Percentiles rank a stretch among this genome's conserved stretches.
Evolutionary conservation across 2,797 vertebrate genomes (phyloP).

Genomic region (Lophius americanus): DNA sequence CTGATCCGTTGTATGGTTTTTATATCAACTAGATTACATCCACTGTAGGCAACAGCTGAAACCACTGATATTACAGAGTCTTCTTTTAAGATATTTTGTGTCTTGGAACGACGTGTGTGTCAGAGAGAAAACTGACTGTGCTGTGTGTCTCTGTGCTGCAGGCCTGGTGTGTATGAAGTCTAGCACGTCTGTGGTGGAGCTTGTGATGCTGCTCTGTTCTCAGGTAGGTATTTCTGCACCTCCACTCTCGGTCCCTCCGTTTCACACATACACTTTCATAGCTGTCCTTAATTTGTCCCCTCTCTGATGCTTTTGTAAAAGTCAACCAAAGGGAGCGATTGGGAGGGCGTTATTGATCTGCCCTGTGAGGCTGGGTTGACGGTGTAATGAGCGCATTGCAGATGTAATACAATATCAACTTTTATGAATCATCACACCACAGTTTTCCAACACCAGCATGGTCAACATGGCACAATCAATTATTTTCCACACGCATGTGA

Average conservation of each 20-base stretch:
- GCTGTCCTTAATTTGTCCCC: not conserved
- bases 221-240: slow-evolving; percentile 83
- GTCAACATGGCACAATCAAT: not conserved
- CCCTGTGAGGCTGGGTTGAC: slow-evolving; percentile 20
- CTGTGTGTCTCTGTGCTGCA: slow-evolving; percentile 68
- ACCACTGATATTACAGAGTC: slow-evolving; percentile 36
- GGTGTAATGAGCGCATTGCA: slow-evolving; percentile 56
- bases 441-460: not conserved
- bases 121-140: slow-evolving; percentile 53
- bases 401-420: slow-evolving; percentile 62
- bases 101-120: slow-evolving; percentile 11
- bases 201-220: slow-evolving; percentile 98
- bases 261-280: slow-evolving; percentile 1
- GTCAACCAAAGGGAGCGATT: slow-evolving; percentile 1
- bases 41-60: slow-evolving; percentile 31
- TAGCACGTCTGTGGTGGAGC: slow-evolving; percentile 96
- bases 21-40: slow-evolving; percentile 41
- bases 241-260: not conserved
- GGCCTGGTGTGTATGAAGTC: slow-evolving; percentile 99
- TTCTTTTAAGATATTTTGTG: slow-evolving; percentile 55
- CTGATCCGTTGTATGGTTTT: slow-evolving; percentile 76
- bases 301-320: not conserved
- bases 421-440: slow-evolving; percentile 10
- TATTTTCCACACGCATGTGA: not conserved
- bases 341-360: slow-evolving; percentile 40